Evolutionary conservation across 2,113 vertebrate species (phyloP).

Genomic region (Cranoglanis bouderius): DNA sequence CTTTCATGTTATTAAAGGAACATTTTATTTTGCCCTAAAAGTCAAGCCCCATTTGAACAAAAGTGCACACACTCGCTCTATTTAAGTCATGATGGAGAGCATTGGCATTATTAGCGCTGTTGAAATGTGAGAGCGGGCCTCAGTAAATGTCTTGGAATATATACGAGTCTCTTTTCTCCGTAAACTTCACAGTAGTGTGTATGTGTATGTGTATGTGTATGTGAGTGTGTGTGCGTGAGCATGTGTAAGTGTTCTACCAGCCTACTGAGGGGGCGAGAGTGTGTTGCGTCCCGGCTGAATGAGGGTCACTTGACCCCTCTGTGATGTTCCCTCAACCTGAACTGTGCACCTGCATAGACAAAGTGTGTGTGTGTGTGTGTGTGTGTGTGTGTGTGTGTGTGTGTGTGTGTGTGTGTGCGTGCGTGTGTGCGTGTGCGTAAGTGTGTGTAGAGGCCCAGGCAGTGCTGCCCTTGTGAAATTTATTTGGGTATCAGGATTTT

Average conservation of each 20-base stretch:
- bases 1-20: slow-evolving; percentile 66
- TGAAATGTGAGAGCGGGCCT: slow-evolving; percentile 63
- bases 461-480: slow-evolving; percentile 66
- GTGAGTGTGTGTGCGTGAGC: neutral
- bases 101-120: slow-evolving; percentile 61
- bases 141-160: slow-evolving; percentile 68
- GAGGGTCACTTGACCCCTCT: slow-evolving; percentile 47
- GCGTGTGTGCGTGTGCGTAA: neutral
- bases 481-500: slow-evolving; percentile 73
- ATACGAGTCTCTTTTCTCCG: slow-evolving; percentile 56
- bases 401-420: slow-evolving; percentile 8
- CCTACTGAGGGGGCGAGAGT: neutral
- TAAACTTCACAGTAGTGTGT: slow-evolving; percentile 30
- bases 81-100: slow-evolving; percentile 55
- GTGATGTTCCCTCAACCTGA: slow-evolving; percentile 49
- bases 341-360: slow-evolving; percentile 56
- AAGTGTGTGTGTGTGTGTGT: slow-evolving; percentile 27
- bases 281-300: slow-evolving; percentile 42
- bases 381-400: neutral
- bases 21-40: slow-evolving; percentile 69
- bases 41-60: slow-evolving; percentile 61
- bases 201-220: slow-evolving; percentile 27
- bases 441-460: slow-evolving; percentile 29
- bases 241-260: slow-evolving; percentile 7
- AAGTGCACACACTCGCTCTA: slow-evolving; percentile 34